Base-by-base conservation (phyloP, 2,797 vertebrate genomes). In the Clarias laeviceps region DNA sequence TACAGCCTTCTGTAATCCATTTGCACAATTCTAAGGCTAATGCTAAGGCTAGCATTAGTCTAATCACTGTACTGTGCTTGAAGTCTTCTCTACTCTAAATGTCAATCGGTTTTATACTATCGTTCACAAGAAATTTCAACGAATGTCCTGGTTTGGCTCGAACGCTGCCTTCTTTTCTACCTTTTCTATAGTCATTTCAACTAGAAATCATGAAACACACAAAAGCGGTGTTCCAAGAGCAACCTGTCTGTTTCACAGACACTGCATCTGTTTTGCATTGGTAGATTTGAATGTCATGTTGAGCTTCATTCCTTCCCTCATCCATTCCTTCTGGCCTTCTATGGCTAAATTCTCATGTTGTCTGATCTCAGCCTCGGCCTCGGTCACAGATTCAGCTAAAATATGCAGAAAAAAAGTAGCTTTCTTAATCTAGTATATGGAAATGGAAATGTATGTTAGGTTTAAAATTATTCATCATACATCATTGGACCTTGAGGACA, bases 221-320 rank as follows among this genome's bases (percentile, higher is more conserved):
- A 56, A 72, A 70, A 34, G 61, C 32, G 37, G 56, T 4, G 24
- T 40, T 65, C 50, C 54, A 73, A 57, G 45, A 69, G 54, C 29
- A 82, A 82, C 24, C 79, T 65, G 84, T 54, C 70, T 76, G 45
- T 86, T 82, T 68, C 22, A 64, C 37, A 34, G n/a, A 45, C 77
- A 40, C 50, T 62, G 40, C 54, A 72, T 62, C 32, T 73, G 68
- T 64, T 83, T 83, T 83, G 82, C 69, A 83, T 80, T 82, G 66
- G 61, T 15, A 22, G 69, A 68, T 59, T 54, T 37, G 50, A 77
- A 82, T 29, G 62, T 32, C 59, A 61, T n/a, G 54, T 61, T 86
- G 37, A 27, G n/a, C 22, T 80, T 69, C 66, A 80, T 80, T 73
- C 68, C 68, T 62, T 81, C 27, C 29, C 32, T 82, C 79, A 66